Percentiles rank a stretch among this genome's conserved stretches.
Evolutionary conservation across 2,113 vertebrate genomes (phyloP).

Genomic region (Eretmochelys imbricata): DNA sequence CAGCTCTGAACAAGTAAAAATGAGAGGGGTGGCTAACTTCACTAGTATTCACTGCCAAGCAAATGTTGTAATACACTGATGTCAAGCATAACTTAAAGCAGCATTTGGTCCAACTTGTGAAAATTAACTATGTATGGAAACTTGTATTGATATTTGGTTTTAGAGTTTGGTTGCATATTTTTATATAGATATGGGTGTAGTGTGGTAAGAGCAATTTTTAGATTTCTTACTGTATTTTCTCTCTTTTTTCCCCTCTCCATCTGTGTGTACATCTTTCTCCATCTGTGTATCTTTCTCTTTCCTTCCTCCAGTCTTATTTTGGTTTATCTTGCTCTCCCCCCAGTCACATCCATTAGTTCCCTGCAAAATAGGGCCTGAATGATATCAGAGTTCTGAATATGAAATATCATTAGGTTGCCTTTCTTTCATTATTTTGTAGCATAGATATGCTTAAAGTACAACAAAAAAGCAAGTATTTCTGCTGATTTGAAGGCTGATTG

Average conservation of each 20-base stretch:
- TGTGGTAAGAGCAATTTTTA: not conserved
- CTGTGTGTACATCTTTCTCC: not conserved
- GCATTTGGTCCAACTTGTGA: not conserved
- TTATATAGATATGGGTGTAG: not conserved
- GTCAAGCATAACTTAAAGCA: constrained; percentile 3
- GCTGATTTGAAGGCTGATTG: not conserved
- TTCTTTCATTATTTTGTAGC: not conserved
- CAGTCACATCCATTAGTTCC: not conserved
- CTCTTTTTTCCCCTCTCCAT: not conserved
- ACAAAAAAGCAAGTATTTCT: not conserved
- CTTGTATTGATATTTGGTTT: not conserved
- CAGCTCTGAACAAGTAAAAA: constrained; percentile 29
- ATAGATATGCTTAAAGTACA: not conserved
- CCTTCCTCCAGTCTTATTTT: not conserved
- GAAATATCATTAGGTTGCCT: not conserved
- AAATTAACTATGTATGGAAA: not conserved
- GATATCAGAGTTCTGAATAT: not conserved
- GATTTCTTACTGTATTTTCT: not conserved
- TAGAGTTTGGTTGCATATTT: not conserved
- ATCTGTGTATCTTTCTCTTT: not conserved
- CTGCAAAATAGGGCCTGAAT: not conserved
- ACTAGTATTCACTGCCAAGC: constrained; percentile 8
- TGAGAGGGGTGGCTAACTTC: not conserved
- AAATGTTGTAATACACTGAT: constrained; percentile 9
- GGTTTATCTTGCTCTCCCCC: not conserved